phyloP scores from a whole-genome alignment of 2,113 vertebrate genomes.

The Siphamia tubifer region DNA sequence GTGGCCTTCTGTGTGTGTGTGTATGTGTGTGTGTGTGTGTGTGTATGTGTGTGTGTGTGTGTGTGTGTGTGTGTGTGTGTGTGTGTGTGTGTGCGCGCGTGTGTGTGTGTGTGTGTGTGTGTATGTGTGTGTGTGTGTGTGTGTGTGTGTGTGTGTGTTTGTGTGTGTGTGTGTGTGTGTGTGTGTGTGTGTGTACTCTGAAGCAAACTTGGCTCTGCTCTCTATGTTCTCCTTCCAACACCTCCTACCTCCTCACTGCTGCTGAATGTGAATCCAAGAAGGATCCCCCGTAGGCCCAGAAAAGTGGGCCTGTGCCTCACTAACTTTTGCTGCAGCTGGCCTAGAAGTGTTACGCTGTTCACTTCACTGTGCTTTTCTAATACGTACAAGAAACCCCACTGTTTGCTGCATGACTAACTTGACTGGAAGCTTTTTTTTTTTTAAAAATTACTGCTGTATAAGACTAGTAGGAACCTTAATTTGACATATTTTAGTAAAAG shows the following conservation, averaged over 20 bases:
- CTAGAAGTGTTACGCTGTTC: slow-evolving; percentile 4
- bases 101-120: slow-evolving; percentile 1
- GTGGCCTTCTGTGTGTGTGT: slow-evolving; percentile 48
- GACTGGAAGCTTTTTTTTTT: slow-evolving; percentile 31
- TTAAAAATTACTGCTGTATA: slow-evolving; percentile 33
- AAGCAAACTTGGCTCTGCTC: slow-evolving; percentile 50
- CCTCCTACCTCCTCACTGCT: slow-evolving; percentile 62
- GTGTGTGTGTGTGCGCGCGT: background rate
- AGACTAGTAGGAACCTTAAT: slow-evolving; percentile 4
- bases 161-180: background rate
- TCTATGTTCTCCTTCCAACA: slow-evolving; percentile 48
- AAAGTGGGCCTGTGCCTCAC: slow-evolving; percentile 32
- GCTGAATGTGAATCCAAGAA: slow-evolving; percentile 41
- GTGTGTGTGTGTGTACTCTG: slow-evolving; percentile 13
- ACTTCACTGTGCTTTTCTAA: background rate
- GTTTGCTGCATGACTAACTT: slow-evolving; percentile 2
- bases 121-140: slow-evolving; percentile 23
- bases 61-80: slow-evolving; percentile 1
- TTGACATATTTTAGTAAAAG: slow-evolving; percentile 18
- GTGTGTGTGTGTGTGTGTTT: background rate
- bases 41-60: background rate
- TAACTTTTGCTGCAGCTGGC: slow-evolving; percentile 29
- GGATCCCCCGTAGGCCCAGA: slow-evolving; percentile 24
- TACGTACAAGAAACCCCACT: background rate
- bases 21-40: background rate